These are phyloP conservation scores for Proisotoma minuta DNA, from an alignment of 2,888 invertebrate genomes.

Conservation along the genomic window DNA sequence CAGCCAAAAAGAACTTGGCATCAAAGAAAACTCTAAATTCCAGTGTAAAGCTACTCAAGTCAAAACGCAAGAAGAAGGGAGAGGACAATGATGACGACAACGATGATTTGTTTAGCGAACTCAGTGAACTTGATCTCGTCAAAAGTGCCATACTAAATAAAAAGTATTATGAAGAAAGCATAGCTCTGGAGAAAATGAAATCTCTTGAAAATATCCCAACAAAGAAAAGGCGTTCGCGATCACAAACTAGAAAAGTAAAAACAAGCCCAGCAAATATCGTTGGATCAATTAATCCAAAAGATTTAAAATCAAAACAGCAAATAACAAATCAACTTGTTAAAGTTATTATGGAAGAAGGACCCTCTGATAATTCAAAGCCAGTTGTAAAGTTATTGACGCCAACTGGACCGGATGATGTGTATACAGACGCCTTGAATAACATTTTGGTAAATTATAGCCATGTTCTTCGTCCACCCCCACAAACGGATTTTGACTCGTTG, in stretches of 20 bases:
- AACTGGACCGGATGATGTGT: neutral
- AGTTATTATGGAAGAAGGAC: neutral
- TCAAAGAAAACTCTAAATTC: neutral
- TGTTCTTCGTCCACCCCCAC: constrained; percentile 3
- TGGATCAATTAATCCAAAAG: neutral
- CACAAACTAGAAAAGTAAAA: neutral
- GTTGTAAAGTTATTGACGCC: neutral
- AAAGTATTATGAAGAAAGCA: constrained; percentile 3
- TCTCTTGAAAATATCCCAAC: neutral
- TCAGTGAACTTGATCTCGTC: constrained; percentile 3
- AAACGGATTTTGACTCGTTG: too few species aligned
- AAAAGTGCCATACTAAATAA: constrained; percentile 6
- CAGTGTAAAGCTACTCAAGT: neutral
- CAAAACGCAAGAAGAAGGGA: neutral
- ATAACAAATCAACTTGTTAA: neutral
- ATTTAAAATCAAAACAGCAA: neutral
- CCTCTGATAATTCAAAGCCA: neutral
- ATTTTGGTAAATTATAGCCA: constrained; percentile 7
- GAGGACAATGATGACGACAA: too few species aligned
- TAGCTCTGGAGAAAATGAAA: neutral
- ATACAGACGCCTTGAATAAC: neutral
- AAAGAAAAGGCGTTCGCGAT: neutral
- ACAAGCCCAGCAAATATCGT: too few species aligned
- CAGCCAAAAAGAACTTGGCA: neutral
- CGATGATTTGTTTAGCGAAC: neutral